Evolutionary conservation across 2,797 vertebrate species (phyloP), one percentile per base, ranked within the genome.

Genomic region (Eulemur albifrons): DNA sequence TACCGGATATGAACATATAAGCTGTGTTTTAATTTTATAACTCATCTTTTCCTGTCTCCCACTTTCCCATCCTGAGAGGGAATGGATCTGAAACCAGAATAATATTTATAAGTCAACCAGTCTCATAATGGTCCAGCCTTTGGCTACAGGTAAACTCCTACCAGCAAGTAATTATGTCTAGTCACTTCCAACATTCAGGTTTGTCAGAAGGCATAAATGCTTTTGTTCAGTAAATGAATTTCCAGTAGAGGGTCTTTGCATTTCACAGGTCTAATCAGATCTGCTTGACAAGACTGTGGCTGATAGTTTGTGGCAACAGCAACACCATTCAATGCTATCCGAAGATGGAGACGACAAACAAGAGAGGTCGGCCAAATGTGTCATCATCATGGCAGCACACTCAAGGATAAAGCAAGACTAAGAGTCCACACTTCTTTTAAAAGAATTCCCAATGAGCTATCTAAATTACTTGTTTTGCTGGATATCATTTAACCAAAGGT

Each of bases 401-500:
- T 15, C 69, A 77, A 96, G 82, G 65, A 43, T 80, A 65, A 94
- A 70, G 27, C 81, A 86, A 89, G 38, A 90, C 63, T 27, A 84
- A 79, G 81, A 38, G 40, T 88, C 72, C 88, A 95, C 35, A 82
- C 40, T 92, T 90, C 75, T 85, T 97, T 96, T 81, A 48, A 79
- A 96, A 90, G 52, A 93, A 94, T 92, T 97, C 95, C 95, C 92
- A 92, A 54, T 84, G 81, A 96, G 92, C 59, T 82, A 67, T 90
- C 90, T 88, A 92, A 97, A 95, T 94, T 73, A 92, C 75, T 82
- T 95, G 76, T 90, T 96, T 95, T 79, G 80, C 91, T 85, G 69
- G 52, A 67, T 96, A 84, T 95, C 80, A 96, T 84, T 94, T 94
- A 84, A 89, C 70, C 88, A 92, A 92, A 93, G 77, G 63, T 80